Percentiles rank a stretch among this genome's conserved stretches.
phyloP scores from a whole-genome alignment of 1,140 invertebrate species.

The Nilaparvata lugens region DNA sequence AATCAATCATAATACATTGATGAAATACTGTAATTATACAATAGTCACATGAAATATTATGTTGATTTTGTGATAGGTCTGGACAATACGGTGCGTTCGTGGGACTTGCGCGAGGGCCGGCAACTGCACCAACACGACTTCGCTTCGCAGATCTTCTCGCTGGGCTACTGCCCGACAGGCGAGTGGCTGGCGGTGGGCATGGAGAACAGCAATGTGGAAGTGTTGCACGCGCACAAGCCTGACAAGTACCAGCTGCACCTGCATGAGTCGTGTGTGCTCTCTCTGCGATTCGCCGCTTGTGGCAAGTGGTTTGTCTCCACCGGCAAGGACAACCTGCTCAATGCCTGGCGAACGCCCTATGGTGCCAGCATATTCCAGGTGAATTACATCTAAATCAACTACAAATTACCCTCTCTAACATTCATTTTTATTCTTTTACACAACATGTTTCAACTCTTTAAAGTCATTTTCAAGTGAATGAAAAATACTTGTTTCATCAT shows the following conservation, averaged over 20 bases:
- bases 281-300: constrained; percentile 88
- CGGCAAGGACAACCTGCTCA: constrained; percentile 95
- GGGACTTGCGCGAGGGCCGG: constrained; percentile 89
- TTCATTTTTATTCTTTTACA: neutral
- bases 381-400: neutral
- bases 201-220: constrained; percentile 95
- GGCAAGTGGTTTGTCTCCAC: constrained; percentile 99
- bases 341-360: constrained; percentile 96
- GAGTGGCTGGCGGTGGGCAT: constrained; percentile 97
- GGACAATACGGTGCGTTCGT: constrained; percentile 93
- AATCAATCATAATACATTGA: too few species aligned
- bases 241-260: constrained; percentile 97
- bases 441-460: neutral
- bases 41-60: too few species aligned
- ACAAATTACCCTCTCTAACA: neutral
- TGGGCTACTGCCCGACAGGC: constrained; percentile 89
- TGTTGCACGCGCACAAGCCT: constrained; percentile 83
- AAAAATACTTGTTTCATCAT: too few species aligned
- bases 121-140: constrained; percentile 95
- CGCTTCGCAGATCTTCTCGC: constrained; percentile 56
- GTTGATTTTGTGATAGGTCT: too few species aligned
- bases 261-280: constrained; percentile 97
- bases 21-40: too few species aligned
- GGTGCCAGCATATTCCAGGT: constrained; percentile 98
- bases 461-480: neutral